Conservation (phyloP, 2,113 vertebrate species). For the Onychostruthus taczanowskii region DNA sequence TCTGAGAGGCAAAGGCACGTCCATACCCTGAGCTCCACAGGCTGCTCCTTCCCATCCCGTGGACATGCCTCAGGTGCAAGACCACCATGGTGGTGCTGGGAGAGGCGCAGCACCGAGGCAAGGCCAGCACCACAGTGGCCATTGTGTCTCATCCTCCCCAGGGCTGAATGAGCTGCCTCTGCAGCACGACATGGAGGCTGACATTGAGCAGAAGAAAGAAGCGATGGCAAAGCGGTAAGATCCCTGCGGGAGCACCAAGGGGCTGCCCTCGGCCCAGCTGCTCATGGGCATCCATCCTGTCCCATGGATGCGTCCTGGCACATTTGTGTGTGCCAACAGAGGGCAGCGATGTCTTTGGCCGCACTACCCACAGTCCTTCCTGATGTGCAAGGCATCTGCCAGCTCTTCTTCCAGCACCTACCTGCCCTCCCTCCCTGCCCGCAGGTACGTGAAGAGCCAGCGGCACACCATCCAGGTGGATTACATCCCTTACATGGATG, state of each 20-base stretch:
- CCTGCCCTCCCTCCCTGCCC: neutral
- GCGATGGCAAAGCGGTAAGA: slow-evolving; percentile 55
- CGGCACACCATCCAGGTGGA: slow-evolving; percentile 89
- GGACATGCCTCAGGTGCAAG: neutral
- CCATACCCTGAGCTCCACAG: neutral
- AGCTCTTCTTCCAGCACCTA: slow-evolving; percentile 73
- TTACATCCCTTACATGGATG: slow-evolving; percentile 83
- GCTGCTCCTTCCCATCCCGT: neutral
- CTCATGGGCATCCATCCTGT: rapidly evolving
- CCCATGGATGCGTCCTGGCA: rapidly evolving
- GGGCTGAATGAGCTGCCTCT: slow-evolving; percentile 59
- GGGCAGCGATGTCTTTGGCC: rapidly evolving
- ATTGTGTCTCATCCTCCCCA: neutral
- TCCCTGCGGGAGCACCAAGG: neutral
- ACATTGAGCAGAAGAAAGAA: slow-evolving; percentile 47
- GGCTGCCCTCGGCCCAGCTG: neutral
- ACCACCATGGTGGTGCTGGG: rapidly evolving
- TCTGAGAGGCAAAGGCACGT: neutral
- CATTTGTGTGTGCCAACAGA: neutral
- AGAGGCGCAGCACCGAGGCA: neutral
- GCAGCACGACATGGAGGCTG: slow-evolving; percentile 46
- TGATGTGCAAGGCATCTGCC: rapidly evolving
- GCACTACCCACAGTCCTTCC: neutral
- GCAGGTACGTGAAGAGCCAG: slow-evolving; percentile 52
- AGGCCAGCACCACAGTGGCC: neutral